Base-by-base conservation (phyloP, 2,113 vertebrate genomes). In the Centropristis striata region DNA sequence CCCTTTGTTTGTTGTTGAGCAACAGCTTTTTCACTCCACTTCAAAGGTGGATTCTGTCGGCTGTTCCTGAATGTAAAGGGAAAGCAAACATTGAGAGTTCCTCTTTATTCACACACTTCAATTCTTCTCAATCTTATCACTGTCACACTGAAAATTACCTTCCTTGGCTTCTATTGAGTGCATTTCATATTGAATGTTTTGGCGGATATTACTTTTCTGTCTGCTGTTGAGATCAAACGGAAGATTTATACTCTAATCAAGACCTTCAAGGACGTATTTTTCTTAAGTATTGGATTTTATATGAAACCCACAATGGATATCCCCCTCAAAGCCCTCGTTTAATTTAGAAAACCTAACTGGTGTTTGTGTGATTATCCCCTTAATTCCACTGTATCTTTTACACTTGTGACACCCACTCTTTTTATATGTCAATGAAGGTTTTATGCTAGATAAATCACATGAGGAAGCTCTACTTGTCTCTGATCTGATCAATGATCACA, bases 1-100 rank as follows among this genome's bases (percentile, higher is more conserved):
- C 77, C 83, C 90, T 91, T 93, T 94, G 92, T 94, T 90, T 93
- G 86, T 91, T 89, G 72, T 88, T 91, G 89, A 85, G 86, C 88
- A 92, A 87, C 88, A 88, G 83, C 80, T 84, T 86, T 89, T 89
- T 88, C 74, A 75, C 89, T 84, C 63, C 80, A 92, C 90, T 93
- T 93, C 90, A 94, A 93, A 93, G 83, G 76, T 84, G 79, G 46
- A 82, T 84, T 67, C 71, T 78, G 59, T 74, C 15, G 70, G 83
- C 87, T 80, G 80, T 81, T 89, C 78, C 67, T 83, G 67, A 79
- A 77, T 76, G 71, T 79, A 36, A 85, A 83, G 77, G 65, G 42
- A 82, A 86, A 79, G 71, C 69, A 90, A 90, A 86, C 79, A 67
- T 9, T 47, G 41, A n/a, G 27, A 80, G 60, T 82, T 84, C 68